Conservation (phyloP, 2,113 vertebrate genomes). For the Chaetura pelagica region DNA sequence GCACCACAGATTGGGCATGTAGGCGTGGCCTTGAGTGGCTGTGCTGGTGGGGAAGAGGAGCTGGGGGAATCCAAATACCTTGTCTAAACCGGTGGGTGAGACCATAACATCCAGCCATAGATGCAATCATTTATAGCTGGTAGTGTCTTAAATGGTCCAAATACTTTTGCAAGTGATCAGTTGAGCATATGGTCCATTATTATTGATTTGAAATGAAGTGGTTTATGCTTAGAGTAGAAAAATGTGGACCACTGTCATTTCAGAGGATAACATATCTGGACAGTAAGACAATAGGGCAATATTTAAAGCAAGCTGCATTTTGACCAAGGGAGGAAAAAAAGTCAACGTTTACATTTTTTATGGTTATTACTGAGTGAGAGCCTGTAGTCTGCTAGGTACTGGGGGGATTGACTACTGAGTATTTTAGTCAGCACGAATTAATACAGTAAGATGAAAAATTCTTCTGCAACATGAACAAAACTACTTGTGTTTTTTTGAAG, state of each 20-base stretch:
- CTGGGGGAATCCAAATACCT: background rate
- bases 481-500: background rate
- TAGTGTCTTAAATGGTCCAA: background rate
- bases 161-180: background rate
- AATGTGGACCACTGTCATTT: background rate
- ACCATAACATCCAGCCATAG: background rate
- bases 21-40: background rate
- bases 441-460: background rate
- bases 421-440: background rate
- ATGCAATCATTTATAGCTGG: background rate
- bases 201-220: background rate
- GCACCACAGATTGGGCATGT: rapidly evolving
- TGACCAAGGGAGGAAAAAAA: background rate
- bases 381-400: background rate
- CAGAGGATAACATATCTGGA: background rate
- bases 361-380: background rate
- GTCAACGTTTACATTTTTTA: background rate
- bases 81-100: rapidly evolving
- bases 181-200: background rate
- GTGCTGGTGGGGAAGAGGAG: background rate
- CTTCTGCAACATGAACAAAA: background rate
- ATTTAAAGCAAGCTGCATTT: background rate
- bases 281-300: background rate
- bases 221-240: background rate
- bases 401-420: background rate